A percentile compares a stretch with the other conserved stretches of the same genome.
These are phyloP conservation scores for Odontocerum albicorne DNA, from an alignment of 2,888 invertebrate species.

Conservation along the genomic window DNA sequence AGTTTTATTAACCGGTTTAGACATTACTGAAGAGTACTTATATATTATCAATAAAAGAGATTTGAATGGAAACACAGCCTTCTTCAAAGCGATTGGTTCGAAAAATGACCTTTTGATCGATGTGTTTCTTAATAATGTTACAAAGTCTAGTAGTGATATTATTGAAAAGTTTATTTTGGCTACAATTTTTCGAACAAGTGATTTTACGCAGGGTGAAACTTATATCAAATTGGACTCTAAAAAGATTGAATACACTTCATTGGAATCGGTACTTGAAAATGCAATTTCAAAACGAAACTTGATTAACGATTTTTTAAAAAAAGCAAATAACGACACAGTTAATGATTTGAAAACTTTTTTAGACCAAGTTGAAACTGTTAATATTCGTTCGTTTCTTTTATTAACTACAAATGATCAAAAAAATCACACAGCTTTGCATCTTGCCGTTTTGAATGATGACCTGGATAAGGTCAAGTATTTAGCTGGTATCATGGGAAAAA, in stretches of 20 bases:
- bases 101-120: background rate
- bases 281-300: no score
- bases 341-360: no score
- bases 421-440: background rate
- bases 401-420: background rate
- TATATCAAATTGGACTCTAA: no score
- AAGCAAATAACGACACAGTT: no score
- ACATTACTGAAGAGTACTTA: background rate
- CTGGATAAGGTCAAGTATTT: background rate
- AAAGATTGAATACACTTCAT: no score
- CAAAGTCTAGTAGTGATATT: no score
- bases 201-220: no score
- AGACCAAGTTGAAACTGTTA: background rate
- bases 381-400: background rate
- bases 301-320: no score
- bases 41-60: background rate
- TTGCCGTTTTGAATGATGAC: background rate
- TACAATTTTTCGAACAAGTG: conserved; percentile 2
- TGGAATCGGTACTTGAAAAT: no score
- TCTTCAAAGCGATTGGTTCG: background rate
- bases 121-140: background rate
- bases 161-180: background rate
- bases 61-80: background rate
- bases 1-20: background rate
- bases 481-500: background rate